Evolutionary conservation across 2,888 invertebrate species (phyloP).

Genomic region (Eueremaeus valkanovi): DNA sequence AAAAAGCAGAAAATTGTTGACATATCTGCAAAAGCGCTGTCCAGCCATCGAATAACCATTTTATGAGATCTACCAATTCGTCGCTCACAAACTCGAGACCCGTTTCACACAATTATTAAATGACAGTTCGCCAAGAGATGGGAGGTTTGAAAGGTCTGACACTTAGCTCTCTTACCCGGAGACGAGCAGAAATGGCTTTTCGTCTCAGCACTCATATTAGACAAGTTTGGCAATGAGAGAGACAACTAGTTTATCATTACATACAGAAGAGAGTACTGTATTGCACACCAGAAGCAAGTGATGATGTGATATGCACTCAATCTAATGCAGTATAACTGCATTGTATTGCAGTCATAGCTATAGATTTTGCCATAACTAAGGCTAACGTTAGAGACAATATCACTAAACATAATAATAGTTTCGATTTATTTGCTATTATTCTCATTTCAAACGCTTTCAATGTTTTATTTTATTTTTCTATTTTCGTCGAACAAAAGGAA

Average conservation of each 20-base stretch:
- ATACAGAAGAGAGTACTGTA: background rate
- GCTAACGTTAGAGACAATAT: background rate
- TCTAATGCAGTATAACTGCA: slow-evolving; percentile 21
- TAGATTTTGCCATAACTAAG: too few relatives aligned
- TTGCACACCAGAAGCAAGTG: slow-evolving; percentile 3
- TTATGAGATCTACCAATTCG: slow-evolving; percentile 27
- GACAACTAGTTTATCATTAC: slow-evolving; percentile 28
- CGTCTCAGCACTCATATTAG: slow-evolving; percentile 19
- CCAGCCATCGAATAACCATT: slow-evolving; percentile 20
- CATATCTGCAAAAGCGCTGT: slow-evolving; percentile 23
- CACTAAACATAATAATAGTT: background rate
- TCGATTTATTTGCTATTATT: background rate
- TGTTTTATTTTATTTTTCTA: background rate
- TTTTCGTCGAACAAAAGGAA: too few relatives aligned
- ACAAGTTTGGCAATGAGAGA: background rate
- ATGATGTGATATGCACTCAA: slow-evolving; percentile 19
- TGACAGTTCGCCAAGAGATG: slow-evolving; percentile 23
- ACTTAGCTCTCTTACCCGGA: background rate
- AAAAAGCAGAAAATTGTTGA: slow-evolving; percentile 36
- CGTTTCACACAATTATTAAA: slow-evolving; percentile 28
- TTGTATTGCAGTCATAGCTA: too few relatives aligned
- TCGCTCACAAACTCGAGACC: slow-evolving; percentile 1
- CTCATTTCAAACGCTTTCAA: background rate
- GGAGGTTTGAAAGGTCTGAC: slow-evolving; percentile 16
- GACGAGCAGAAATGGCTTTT: slow-evolving; percentile 1